A percentile compares a stretch with the other conserved stretches of the same genome.
Evolutionary conservation across 2,888 invertebrate species (phyloP).

Genomic region (Sycophila texana): DNA sequence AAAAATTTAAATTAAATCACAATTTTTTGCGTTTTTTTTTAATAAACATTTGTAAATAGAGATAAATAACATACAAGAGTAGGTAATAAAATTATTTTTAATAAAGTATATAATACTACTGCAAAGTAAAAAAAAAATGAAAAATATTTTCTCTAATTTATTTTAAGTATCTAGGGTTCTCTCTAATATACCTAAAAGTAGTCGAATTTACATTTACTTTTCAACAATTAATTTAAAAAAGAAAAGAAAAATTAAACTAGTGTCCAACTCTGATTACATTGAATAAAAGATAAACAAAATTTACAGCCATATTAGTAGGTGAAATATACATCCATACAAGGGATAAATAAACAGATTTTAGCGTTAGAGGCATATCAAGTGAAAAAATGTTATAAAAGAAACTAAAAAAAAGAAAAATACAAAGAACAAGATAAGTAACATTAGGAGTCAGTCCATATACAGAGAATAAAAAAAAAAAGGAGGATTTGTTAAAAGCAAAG

Average conservation of each 20-base stretch:
- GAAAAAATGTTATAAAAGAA: slow-evolving; percentile 16
- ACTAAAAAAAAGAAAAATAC: slow-evolving; percentile 24
- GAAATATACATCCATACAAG: slow-evolving; percentile 42
- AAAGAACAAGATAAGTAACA: slow-evolving; percentile 10
- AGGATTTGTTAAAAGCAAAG: slow-evolving; percentile 20
- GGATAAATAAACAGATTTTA: slow-evolving; percentile 23
- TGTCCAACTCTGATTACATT: slow-evolving; percentile 49
- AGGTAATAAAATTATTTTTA: no score
- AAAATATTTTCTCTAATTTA: background rate
- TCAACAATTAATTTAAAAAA: background rate
- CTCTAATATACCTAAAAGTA: no score
- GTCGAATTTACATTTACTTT: background rate
- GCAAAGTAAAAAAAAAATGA: background rate
- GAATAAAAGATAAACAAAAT: slow-evolving; percentile 43
- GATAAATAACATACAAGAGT: no score
- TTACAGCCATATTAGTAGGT: slow-evolving; percentile 44
- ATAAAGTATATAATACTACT: no score
- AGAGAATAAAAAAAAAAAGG: slow-evolving; percentile 8
- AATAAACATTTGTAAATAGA: no score
- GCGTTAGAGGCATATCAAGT: slow-evolving; percentile 36
- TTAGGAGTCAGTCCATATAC: slow-evolving; percentile 10
- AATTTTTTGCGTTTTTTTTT: no score
- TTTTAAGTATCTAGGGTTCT: no score
- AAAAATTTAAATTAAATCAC: no score
- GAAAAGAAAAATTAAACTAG: background rate